Base-by-base conservation (phyloP, 2,797 vertebrate genomes). In the Girardinus metallicus region DNA sequence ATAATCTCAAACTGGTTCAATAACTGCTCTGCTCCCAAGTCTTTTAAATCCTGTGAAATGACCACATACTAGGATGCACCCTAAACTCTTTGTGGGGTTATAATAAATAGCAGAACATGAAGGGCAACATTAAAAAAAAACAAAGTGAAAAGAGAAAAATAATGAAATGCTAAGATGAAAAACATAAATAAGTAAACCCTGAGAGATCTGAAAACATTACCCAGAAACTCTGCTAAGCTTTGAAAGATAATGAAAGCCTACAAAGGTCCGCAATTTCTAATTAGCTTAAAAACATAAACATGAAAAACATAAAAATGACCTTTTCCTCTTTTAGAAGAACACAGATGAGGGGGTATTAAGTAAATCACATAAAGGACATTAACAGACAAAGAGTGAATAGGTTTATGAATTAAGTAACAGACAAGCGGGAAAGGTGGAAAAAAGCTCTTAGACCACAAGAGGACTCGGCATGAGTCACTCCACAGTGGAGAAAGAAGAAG, bases 351-450 rank as follows among this genome's bases (percentile, higher is more conserved):
- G 44, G 60, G 71, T 80, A 90, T 91, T 87, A 84, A 68, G 23
- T 51, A 89, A 86, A 89, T 90, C 77, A 86, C 87, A 91, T 88
- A 93, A 91, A 86, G 84, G 80, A 72, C 4, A 0, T 76, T 84
- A 51, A 79, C 73, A 84, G 75, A 88, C 80, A 83, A 85, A 78
- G 77, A 80, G 74, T 68, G 83, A 85, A 81, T 43, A 92, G 88
- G 88, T 90, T 85, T 80, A 51, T 82, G 74, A 88, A 91, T 88
- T 44, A 85, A 90, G 86, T 85, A 90, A 86, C 76, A 79, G 87
- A 86, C 85, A 85, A 87, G 81, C 49, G 83, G 73, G 43, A 74
- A 78, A 68, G 78, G 80, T 82, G 81, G 78, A 82, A 80, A 89
- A 44, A 89, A 85, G 77, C 84, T 91, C 77, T 83, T 73, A 78